Conservation (phyloP, 1,140 invertebrate genomes). For the Caenorhabditis inopinata region DNA sequence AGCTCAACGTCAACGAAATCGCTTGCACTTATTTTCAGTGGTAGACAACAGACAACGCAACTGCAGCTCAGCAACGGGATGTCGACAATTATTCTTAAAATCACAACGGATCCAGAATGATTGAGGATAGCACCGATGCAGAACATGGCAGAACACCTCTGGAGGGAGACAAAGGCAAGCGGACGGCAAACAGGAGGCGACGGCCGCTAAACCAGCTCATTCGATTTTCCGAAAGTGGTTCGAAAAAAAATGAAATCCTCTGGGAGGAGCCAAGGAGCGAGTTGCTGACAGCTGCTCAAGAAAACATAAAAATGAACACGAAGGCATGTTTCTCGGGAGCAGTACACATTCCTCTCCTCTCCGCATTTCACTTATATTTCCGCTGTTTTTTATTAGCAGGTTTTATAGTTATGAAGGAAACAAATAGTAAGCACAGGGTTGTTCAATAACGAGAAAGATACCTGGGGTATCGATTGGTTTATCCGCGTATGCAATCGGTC, state of each 20-base stretch:
- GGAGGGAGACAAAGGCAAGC: too few relatives aligned
- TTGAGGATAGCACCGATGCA: constrained; percentile 3
- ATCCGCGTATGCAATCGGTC: constrained; percentile 66
- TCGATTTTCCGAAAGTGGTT: constrained; percentile 15
- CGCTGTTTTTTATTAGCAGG: not conserved
- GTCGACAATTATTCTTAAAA: not conserved
- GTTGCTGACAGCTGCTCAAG: constrained; percentile 23
- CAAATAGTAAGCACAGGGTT: not conserved
- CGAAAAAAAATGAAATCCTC: not conserved
- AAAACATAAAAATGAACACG: constrained; percentile 3
- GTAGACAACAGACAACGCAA: too few relatives aligned
- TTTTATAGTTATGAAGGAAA: not conserved
- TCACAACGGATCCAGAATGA: constrained; percentile 3
- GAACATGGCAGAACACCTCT: not conserved
- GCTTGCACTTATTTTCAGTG: too few relatives aligned
- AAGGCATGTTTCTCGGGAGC: not conserved
- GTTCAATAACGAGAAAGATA: constrained; percentile 29
- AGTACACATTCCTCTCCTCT: not conserved
- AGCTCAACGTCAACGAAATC: too few relatives aligned
- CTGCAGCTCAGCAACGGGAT: too few relatives aligned
- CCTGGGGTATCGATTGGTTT: constrained; percentile 53
- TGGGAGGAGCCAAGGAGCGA: constrained; percentile 2
- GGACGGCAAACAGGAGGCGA: not conserved
- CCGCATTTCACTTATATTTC: too few relatives aligned
- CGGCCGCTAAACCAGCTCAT: not conserved